Evolutionary conservation across 2,888 invertebrate genomes (phyloP), one percentile per base, ranked within the genome.

Genomic region (Deilephila porcellus): DNA sequence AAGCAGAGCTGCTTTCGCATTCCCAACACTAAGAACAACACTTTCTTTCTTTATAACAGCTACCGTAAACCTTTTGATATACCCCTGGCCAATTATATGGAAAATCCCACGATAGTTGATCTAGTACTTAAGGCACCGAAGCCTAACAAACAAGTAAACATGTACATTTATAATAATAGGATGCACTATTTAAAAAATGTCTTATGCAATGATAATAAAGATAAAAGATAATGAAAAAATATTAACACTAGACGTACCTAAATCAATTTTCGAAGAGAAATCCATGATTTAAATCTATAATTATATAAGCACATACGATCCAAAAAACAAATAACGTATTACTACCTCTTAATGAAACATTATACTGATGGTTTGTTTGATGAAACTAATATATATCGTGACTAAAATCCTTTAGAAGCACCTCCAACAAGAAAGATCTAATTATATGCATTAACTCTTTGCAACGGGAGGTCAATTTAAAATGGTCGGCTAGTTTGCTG

Each of bases 331-430:
- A 20, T 53, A 19, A 72, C 63, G 53, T 63, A 53, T 53, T 52
- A 53, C 63, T 72, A 60, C 52, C 62, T 4, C 60, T 52, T 53
- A 72, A 20, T 63, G 7, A 53, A 53, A 72, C 60, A 53, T 45
- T 20, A n/a, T 5, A 63, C 53, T 63, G 72, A 72, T n/a, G n/a
- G 52, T 63, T 60, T 60, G 37, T 72, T 45, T 53, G 45, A n/a
- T 20, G 52, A 32, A 62, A 63, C 53, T 62, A 53, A 29, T 71
- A 59, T 59, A 71, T 71, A 56, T 59, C 20, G 17, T 71, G 71
- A 71, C n/a, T 34, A 53, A 71, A 52, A 62, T 52, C n/a, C 7
- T 63, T 17, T 34, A 63, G 19, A 63, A 17, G 5, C 17, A n/a
- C 17, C 1, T 17, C 29, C 60, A 60, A 32, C 19, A 6, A 3